These are phyloP conservation scores for Lysandra coridon DNA, from an alignment of 2,888 invertebrate genomes.

Conservation along the genomic window DNA sequence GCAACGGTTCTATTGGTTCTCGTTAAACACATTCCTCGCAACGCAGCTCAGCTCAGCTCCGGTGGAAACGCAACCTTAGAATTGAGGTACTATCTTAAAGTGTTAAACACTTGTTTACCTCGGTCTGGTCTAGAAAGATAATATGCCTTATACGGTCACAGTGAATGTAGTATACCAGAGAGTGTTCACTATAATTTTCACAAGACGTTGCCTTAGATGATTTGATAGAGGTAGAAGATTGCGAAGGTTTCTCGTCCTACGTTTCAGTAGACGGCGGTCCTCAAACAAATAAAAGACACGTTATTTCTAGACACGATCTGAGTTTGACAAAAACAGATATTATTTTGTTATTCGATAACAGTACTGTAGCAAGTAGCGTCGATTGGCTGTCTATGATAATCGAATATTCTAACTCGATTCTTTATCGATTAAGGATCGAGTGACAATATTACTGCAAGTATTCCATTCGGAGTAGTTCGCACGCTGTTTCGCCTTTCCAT, in stretches of 20 bases:
- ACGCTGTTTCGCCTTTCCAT: conserved; percentile 72
- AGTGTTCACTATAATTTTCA: conserved; percentile 27
- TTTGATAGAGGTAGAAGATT: conserved; percentile 22
- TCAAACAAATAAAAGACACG: conserved; percentile 29
- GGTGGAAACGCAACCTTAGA: too few relatives aligned
- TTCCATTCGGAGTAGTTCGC: conserved; percentile 56
- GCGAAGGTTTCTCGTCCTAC: not conserved
- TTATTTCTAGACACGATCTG: conserved; percentile 29
- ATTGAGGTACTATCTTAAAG: too few relatives aligned
- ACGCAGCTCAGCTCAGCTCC: too few relatives aligned
- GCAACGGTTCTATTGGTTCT: too few relatives aligned
- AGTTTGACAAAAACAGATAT: conserved; percentile 37
- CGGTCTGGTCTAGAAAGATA: too few relatives aligned
- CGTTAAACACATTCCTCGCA: too few relatives aligned
- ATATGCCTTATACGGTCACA: not conserved
- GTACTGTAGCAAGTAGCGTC: conserved; percentile 46
- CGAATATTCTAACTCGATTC: conserved; percentile 35
- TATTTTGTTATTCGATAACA: conserved; percentile 41
- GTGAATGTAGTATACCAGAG: not conserved
- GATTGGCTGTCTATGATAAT: conserved; percentile 59
- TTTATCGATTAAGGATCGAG: conserved; percentile 31
- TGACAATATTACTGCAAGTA: conserved; percentile 29
- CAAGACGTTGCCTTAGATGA: conserved; percentile 28
- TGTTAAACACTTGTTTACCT: not conserved
- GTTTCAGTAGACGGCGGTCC: not conserved